phyloP scores from a whole-genome alignment of 2,888 invertebrate species.

The Drosophila algonquin region DNA sequence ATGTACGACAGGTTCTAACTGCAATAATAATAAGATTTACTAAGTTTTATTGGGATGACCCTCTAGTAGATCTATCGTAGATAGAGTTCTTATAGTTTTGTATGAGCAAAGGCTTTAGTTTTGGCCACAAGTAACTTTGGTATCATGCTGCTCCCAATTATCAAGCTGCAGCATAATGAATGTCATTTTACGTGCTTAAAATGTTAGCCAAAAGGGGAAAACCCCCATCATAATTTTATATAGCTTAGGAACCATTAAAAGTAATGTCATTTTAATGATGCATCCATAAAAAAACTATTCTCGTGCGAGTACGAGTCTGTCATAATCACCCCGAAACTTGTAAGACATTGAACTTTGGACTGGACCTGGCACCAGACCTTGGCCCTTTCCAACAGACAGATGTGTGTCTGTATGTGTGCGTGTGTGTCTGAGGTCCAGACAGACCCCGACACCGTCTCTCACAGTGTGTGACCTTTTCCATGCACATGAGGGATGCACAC shows the following conservation, averaged over 20 bases:
- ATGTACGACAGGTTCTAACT: too few relatives aligned
- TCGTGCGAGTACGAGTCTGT: background rate
- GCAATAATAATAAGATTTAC: too few relatives aligned
- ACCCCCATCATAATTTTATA: background rate
- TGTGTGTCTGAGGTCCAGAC: slow-evolving; percentile 27
- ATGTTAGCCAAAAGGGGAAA: background rate
- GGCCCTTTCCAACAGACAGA: slow-evolving; percentile 10
- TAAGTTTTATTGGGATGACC: too few relatives aligned
- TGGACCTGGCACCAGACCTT: slow-evolving; percentile 36
- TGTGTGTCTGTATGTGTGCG: background rate
- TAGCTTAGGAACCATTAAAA: background rate
- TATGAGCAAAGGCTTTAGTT: too few relatives aligned
- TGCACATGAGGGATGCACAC: slow-evolving; percentile 26
- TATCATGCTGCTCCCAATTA: background rate
- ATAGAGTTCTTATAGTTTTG: too few relatives aligned
- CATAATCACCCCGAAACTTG: background rate
- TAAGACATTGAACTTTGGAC: slow-evolving; percentile 61
- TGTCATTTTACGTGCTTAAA: background rate
- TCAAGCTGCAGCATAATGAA: background rate
- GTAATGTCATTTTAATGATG: background rate
- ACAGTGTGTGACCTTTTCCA: slow-evolving; percentile 36
- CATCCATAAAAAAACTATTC: background rate
- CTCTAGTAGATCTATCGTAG: too few relatives aligned
- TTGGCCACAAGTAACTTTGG: background rate
- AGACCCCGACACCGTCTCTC: slow-evolving; percentile 34